phyloP scores from a whole-genome alignment of 2,797 vertebrate species.

The Siniperca undulata region DNA sequence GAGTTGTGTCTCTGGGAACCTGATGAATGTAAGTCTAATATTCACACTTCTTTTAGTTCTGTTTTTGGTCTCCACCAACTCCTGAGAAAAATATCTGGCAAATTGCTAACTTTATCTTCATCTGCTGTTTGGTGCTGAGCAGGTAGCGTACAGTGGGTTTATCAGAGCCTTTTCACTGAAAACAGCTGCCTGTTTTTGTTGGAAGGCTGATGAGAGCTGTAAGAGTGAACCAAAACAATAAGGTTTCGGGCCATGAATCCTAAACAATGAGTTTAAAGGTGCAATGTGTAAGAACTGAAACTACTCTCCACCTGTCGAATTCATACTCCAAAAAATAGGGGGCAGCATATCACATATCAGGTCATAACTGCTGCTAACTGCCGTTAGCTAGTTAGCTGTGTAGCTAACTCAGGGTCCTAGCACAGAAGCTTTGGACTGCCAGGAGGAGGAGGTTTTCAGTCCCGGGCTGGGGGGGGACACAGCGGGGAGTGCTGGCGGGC shows the following conservation, averaged over 20 bases:
- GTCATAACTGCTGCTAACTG: too few relatives aligned
- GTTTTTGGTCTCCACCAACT: conserved; percentile 1
- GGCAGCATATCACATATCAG: too few relatives aligned
- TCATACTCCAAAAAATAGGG: too few relatives aligned
- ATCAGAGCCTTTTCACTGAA: not conserved
- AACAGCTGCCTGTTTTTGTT: not conserved
- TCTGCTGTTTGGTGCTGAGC: not conserved
- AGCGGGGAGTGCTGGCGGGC: too few relatives aligned
- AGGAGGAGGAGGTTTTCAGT: too few relatives aligned
- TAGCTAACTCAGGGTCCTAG: too few relatives aligned
- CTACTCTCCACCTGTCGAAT: too few relatives aligned
- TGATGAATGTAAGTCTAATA: not conserved
- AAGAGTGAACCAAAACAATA: not conserved
- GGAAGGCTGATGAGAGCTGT: not conserved
- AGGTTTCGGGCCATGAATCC: not conserved
- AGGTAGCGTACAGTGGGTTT: not conserved
- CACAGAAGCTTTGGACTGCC: too few relatives aligned
- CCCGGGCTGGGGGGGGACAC: too few relatives aligned
- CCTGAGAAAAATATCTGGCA: not conserved
- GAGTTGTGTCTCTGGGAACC: not conserved
- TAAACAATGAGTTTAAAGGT: not conserved
- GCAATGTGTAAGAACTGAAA: too few relatives aligned
- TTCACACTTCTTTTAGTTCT: not conserved
- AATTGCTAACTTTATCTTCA: not conserved
- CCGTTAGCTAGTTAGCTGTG: too few relatives aligned